These are phyloP conservation scores for Erethizon dorsatum DNA, from an alignment of 2,797 vertebrate genomes.

Conservation along the genomic window DNA sequence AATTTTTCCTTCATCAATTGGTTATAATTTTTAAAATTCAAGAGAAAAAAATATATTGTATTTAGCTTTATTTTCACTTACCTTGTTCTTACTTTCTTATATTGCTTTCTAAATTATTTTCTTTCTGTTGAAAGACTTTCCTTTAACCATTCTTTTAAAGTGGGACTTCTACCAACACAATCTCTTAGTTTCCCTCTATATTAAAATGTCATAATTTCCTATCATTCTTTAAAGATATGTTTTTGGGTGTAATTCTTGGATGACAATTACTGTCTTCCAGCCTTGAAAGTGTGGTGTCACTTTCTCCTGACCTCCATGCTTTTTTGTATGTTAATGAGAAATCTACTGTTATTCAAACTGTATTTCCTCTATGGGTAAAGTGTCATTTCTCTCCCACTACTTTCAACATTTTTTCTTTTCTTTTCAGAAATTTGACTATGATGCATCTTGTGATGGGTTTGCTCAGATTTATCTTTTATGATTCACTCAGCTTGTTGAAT, in stretches of 20 bases:
- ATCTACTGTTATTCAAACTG: background rate
- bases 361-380: background rate
- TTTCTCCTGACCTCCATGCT: background rate
- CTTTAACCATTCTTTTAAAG: background rate
- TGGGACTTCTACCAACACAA: background rate
- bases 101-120: background rate
- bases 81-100: background rate
- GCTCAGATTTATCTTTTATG: background rate
- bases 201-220: background rate
- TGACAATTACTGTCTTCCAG: background rate
- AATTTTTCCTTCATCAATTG: background rate
- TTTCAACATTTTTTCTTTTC: background rate
- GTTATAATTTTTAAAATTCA: background rate
- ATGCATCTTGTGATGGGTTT: background rate
- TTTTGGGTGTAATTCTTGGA: background rate
- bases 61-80: background rate
- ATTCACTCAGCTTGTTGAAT: background rate
- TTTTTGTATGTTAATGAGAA: background rate
- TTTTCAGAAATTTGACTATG: background rate
- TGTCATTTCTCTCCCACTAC: background rate
- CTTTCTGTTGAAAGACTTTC: background rate
- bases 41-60: background rate
- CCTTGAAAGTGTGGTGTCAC: background rate
- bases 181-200: background rate
- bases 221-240: background rate